Evolutionary conservation across 2,888 invertebrate genomes (phyloP).

Genomic region (Syrista parreyssii): DNA sequence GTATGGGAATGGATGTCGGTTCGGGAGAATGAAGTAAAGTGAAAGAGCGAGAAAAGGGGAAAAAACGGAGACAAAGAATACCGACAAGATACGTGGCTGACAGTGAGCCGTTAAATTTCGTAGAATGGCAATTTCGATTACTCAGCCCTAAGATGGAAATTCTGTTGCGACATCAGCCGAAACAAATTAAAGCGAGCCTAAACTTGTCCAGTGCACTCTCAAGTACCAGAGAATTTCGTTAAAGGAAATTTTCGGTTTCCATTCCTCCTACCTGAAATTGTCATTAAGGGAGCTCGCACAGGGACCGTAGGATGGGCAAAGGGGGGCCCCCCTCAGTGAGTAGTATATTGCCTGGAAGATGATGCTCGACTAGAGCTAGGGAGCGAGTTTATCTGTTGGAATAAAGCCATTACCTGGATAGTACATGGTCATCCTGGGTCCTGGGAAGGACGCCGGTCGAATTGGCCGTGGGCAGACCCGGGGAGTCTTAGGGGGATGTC

Average conservation of each 20-base stretch:
- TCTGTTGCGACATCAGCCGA: slow-evolving; percentile 35
- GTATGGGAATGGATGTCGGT: neutral
- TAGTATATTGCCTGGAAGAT: slow-evolving; percentile 22
- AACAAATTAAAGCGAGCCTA: slow-evolving; percentile 34
- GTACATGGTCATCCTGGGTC: slow-evolving; percentile 39
- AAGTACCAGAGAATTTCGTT: slow-evolving; percentile 24
- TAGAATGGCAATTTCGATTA: slow-evolving; percentile 2
- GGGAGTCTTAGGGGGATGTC: slow-evolving; percentile 12
- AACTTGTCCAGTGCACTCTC: slow-evolving; percentile 33
- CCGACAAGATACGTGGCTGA: neutral
- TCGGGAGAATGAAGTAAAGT: neutral
- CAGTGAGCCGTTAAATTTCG: neutral
- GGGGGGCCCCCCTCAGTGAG: slow-evolving; percentile 10
- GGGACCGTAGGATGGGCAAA: slow-evolving; percentile 11
- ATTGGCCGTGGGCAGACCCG: slow-evolving; percentile 20
- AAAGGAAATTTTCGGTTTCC: slow-evolving; percentile 37
- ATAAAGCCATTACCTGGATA: slow-evolving; percentile 50
- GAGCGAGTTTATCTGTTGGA: slow-evolving; percentile 32
- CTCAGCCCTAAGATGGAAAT: slow-evolving; percentile 33
- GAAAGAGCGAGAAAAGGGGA: neutral
- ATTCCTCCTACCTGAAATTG: slow-evolving; percentile 48
- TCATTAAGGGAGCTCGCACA: slow-evolving; percentile 37
- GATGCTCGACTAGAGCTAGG: slow-evolving; percentile 22
- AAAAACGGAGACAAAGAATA: neutral
- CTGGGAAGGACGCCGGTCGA: slow-evolving; percentile 45